Evolutionary conservation across 2,113 vertebrate species (phyloP).

Genomic region (Amazona vittata): DNA sequence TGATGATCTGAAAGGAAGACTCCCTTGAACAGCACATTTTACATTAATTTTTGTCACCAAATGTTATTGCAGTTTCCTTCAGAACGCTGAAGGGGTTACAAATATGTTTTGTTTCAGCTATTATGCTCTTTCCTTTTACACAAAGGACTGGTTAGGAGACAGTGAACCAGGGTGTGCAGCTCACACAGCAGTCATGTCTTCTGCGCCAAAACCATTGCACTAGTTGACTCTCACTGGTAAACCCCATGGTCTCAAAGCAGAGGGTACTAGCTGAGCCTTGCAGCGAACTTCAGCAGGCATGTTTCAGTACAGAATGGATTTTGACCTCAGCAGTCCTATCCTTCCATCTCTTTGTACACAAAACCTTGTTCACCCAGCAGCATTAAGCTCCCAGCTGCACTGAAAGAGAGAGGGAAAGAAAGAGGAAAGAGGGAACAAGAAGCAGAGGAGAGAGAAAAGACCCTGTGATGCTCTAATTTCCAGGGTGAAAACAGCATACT

Average conservation of each 20-base stretch:
- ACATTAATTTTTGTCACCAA: background rate
- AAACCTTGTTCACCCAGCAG: background rate
- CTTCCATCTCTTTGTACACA: background rate
- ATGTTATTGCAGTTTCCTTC: background rate
- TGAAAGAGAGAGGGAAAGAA: background rate
- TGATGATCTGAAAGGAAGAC: background rate
- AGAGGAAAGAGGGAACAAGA: background rate
- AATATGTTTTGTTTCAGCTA: background rate
- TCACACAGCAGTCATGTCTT: background rate
- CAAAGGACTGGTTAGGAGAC: background rate
- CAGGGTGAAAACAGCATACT: background rate
- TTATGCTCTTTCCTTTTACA: background rate
- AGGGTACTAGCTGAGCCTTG: background rate
- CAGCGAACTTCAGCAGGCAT: background rate
- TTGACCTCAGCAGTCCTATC: background rate
- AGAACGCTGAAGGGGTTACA: background rate
- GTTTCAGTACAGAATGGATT: background rate
- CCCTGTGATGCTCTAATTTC: background rate
- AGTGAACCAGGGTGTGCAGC: rapidly evolving
- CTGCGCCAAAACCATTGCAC: background rate
- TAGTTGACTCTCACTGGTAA: background rate
- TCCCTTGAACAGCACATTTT: background rate
- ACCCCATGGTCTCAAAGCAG: background rate
- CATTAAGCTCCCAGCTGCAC: background rate
- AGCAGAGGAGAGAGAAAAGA: background rate